Percentiles rank a stretch among this genome's conserved stretches.
phyloP scores from a whole-genome alignment of 2,113 vertebrate species.

The Actenoides lindsayi region DNA sequence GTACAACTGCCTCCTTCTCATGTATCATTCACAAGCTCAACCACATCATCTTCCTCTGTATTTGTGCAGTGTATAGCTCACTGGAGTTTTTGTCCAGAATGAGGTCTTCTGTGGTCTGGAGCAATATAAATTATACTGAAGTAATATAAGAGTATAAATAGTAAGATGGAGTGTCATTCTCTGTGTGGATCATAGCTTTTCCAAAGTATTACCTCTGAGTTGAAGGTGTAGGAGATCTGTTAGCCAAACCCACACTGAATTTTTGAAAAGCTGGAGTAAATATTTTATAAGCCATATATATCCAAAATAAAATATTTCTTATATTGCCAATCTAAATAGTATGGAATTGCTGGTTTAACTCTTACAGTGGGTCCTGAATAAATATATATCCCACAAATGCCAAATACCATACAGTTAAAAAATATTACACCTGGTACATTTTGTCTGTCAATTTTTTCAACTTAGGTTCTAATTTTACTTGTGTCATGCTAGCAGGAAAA shows the following conservation, averaged over 20 bases:
- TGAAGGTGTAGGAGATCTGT: not conserved
- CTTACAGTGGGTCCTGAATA: not conserved
- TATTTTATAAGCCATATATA: slow-evolving; percentile 55
- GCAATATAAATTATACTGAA: not conserved
- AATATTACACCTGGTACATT: not conserved
- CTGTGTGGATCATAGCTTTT: not conserved
- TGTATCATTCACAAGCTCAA: not conserved
- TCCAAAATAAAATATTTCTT: slow-evolving; percentile 46
- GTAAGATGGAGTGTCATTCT: not conserved
- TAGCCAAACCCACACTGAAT: slow-evolving; percentile 36
- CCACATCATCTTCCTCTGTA: not conserved
- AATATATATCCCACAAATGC: slow-evolving; percentile 2
- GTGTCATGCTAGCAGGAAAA: not conserved
- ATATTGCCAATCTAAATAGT: slow-evolving; percentile 52
- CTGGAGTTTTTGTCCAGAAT: not conserved
- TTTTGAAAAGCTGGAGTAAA: slow-evolving; percentile 47
- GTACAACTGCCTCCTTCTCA: not conserved
- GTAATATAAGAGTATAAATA: slow-evolving; percentile 28
- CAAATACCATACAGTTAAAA: not conserved
- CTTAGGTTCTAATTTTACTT: slow-evolving; percentile 31
- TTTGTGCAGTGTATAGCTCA: not conserved
- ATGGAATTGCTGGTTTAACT: slow-evolving; percentile 47
- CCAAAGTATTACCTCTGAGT: not conserved
- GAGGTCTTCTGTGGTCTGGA: not conserved
- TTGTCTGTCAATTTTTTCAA: slow-evolving; percentile 16